phyloP scores from a whole-genome alignment of 2,113 vertebrate species.

The Megaceryle maxima region DNA sequence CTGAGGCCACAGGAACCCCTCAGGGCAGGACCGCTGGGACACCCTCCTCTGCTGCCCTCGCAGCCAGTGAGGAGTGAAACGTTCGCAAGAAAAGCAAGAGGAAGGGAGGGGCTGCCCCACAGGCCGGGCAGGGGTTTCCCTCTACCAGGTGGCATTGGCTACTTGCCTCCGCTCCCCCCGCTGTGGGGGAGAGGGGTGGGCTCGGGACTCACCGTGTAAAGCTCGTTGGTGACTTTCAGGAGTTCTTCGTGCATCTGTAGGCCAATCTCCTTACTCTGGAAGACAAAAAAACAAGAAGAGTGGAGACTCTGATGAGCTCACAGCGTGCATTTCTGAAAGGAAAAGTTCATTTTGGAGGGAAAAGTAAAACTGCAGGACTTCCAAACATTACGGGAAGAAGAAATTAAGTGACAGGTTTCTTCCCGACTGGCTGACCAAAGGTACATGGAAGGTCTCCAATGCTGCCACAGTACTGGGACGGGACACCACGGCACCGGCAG shows the following conservation, averaged over 20 bases:
- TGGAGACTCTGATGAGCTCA: not conserved
- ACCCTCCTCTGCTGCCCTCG: not conserved
- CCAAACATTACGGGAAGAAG: not conserved
- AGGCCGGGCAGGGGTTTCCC: not conserved
- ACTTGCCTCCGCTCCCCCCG: not conserved
- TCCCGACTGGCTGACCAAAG: not conserved
- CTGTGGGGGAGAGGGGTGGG: not conserved
- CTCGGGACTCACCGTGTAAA: slow-evolving; percentile 89
- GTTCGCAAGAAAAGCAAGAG: fast-evolving
- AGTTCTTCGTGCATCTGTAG: slow-evolving; percentile 96
- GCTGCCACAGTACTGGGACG: not conserved
- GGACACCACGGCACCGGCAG: not conserved
- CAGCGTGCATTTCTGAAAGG: not conserved
- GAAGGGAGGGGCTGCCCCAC: fast-evolving
- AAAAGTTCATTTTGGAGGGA: not conserved
- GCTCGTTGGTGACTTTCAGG: slow-evolving; percentile 93
- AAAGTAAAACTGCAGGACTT: not conserved
- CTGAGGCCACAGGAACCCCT: not conserved
- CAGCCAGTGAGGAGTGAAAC: not conserved
- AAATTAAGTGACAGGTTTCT: fast-evolving
- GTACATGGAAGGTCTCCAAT: fast-evolving
- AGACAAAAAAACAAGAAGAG: slow-evolving; percentile 15
- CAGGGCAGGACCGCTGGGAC: fast-evolving
- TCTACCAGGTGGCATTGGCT: not conserved
- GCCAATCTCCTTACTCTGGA: slow-evolving; percentile 96